Evolutionary conservation across 2,113 vertebrate genomes (phyloP), one percentile per base, ranked within the genome.

Genomic region (Mugil cephalus): DNA sequence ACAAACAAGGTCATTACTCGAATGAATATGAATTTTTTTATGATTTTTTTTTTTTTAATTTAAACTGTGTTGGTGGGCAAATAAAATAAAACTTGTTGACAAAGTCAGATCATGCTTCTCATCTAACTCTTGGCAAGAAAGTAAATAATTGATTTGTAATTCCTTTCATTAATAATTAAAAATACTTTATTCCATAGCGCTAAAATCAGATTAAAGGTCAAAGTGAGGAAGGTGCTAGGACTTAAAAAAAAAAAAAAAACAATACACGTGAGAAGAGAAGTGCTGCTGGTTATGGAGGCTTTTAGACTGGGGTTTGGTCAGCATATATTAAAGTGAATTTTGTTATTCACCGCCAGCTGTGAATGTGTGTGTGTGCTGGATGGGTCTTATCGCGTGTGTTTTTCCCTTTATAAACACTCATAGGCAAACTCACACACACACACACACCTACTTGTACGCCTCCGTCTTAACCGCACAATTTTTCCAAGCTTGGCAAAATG

Each of bases 401-500:
- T 58, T 68, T 21, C 56, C 50, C 69, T 62, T 82, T 40, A 45
- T 74, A 79, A 87, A 79, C 68, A 74, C 68, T 59, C 47, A 50
- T 2, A 80, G 34, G 47, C 55, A 52, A 69, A 62, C 38, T 38
- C 68, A 17, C 59, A 64, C 52, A 11, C 73, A 7, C n/a, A n/a
- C 73, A 69, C 62, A 59, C 70, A 77, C 56, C 52, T 24, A 80
- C 74, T 52, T 61, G 56, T 79, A 87, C 17, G 18, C 77, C 65
- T 74, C 69, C 45, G 47, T 79, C 80, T 85, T 71, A 83, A 63
- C 75, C 10, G 60, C 67, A 52, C n/a, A 10, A 59, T 81, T 88
- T 79, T 82, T 75, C 77, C 62, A 69, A 89, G 80, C 84, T 84
- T 52, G 65, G 74, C 67, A 21, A 88, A 89, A 88, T 75, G 64